Percentiles rank a stretch among this genome's conserved stretches.
Evolutionary conservation across 2,113 vertebrate species (phyloP).

Genomic region (Cairina moschata): DNA sequence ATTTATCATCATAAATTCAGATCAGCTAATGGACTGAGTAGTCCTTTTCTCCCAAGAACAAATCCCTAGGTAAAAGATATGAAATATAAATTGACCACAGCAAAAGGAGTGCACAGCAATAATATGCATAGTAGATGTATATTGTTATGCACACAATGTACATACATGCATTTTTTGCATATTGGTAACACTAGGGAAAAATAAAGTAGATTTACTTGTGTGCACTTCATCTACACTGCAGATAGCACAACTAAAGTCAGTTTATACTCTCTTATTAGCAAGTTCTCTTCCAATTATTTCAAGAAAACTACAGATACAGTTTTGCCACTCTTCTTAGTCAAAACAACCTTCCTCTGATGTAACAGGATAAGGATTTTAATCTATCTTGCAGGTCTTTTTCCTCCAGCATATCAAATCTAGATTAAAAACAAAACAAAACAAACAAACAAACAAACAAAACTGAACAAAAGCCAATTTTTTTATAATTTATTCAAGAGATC

Average conservation of each 20-base stretch:
- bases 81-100: slow-evolving; percentile 76
- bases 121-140: background rate
- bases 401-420: background rate
- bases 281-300: background rate
- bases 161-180: background rate
- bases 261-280: background rate
- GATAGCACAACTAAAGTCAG: background rate
- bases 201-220: background rate
- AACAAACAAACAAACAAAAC: background rate
- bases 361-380: background rate
- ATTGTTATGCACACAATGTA: background rate
- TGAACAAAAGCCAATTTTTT: background rate
- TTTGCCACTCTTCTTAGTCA: background rate
- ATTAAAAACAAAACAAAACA: background rate
- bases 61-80: slow-evolving; percentile 72
- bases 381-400: background rate
- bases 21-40: slow-evolving; percentile 80
- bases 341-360: background rate
- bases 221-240: background rate
- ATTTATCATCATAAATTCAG: slow-evolving; percentile 85
- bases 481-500: slow-evolving; percentile 15
- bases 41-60: slow-evolving; percentile 71
- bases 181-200: background rate
- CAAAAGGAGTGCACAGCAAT: slow-evolving; percentile 4
- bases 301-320: background rate